phyloP scores from a whole-genome alignment of 2,888 invertebrate genomes.

The Epinotia nisella region DNA sequence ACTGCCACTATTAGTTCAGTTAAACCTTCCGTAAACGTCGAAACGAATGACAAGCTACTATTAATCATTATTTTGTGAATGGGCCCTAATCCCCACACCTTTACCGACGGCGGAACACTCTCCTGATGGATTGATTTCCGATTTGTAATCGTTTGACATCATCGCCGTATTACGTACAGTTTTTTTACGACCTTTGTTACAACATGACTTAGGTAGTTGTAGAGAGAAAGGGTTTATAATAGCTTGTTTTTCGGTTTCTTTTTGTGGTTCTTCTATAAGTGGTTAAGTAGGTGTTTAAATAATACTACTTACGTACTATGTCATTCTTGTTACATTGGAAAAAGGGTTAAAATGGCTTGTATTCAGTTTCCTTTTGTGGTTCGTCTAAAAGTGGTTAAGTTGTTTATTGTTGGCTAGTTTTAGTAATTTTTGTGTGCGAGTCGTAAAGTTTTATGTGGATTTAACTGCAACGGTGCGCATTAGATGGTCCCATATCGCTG shows the following conservation, averaged over 20 bases:
- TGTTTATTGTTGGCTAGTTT: constrained; percentile 24
- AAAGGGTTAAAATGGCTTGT: not conserved
- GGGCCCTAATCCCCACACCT: constrained; percentile 28
- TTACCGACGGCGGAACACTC: constrained; percentile 13
- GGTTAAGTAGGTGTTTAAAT: constrained; percentile 12
- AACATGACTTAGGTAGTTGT: not conserved
- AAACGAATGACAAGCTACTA: constrained; percentile 19
- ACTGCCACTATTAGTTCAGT: constrained; percentile 17
- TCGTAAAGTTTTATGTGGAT: constrained; percentile 34
- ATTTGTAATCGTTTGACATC: constrained; percentile 26
- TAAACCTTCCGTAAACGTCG: constrained; percentile 27
- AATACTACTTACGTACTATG: not conserved
- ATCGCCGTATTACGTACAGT: constrained; percentile 2
- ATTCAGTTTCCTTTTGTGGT: not conserved
- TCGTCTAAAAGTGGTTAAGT: constrained; percentile 26
- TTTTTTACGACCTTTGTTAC: constrained; percentile 24
- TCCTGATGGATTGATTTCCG: constrained; percentile 38
- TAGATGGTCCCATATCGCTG: constrained; percentile 18
- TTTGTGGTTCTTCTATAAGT: constrained; percentile 17
- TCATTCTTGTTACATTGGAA: not conserved
- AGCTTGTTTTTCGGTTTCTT: not conserved
- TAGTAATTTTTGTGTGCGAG: constrained; percentile 33
- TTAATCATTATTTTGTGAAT: constrained; percentile 40
- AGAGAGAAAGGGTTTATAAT: not conserved
- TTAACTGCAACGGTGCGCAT: constrained; percentile 6